Evolutionary conservation across 2,797 vertebrate species (phyloP), one percentile per base, ranked within the genome.

Genomic region (Sebastes kiyomatsui): DNA sequence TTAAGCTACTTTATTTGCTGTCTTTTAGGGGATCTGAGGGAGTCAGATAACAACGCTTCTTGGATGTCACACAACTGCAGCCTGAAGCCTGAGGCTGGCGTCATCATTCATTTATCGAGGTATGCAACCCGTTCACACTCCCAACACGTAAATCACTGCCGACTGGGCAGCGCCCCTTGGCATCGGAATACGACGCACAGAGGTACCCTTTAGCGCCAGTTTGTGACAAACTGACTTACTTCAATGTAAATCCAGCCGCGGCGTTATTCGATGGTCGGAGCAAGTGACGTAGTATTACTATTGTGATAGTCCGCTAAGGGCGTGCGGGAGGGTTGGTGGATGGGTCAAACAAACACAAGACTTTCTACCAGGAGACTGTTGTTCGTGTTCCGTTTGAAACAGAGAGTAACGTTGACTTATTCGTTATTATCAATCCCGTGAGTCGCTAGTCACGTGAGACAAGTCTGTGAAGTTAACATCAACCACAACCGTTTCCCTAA

Each of bases 1-100:
- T 87, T 82, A 84, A 78, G 60, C 13, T 64, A 80, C 81, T 75
- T 70, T 76, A 77, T 84, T 79, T 62, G 23, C 61, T 67, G 42
- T 80, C 72, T 66, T 88, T 80, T 28, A 69, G 38, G 69, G 62
- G 73, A 84, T 81, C 28, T 68, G 74, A 87, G 27, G 30, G 81
- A 61, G 23, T 58, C 56, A 81, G 79, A 87, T 66, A 75, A 62
- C 58, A 16, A 13, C 1, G 7, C 72, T 75, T 73, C 33, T 69
- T 65, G 14, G 75, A 68, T 59, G 62, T 23, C 22, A 12, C 54
- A 77, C 27, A 78, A 27, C 20, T 67, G 54, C 23, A 74, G 52
- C 60, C 68, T 35, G 22, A 18, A 65, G 49, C 30, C 25, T 71
- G 3, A 33, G 28, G 42, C 75, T 42, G 27, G 16, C 22, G 33